Base-by-base conservation (phyloP, 2,797 vertebrate genomes). In the Eulemur rubriventer region DNA sequence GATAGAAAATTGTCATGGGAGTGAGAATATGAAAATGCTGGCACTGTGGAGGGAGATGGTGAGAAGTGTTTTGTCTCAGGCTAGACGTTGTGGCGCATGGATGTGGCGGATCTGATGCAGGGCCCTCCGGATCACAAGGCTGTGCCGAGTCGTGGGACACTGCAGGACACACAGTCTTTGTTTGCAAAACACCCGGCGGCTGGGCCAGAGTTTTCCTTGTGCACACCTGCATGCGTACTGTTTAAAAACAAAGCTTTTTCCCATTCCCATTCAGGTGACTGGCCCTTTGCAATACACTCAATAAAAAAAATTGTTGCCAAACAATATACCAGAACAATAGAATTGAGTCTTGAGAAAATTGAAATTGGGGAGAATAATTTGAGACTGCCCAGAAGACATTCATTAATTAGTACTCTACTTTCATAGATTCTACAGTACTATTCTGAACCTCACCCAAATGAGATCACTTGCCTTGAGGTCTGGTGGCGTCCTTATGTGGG, bases 381-480 rank as follows among this genome's bases (percentile, higher is more conserved):
- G 20, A 48, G 67, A 81, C 4, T 94, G 20, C 50, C 69, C 63
- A 70, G 82, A 97, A 73, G 89, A 88, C 65, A 84, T 59, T 24
- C 61, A 84, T 59, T 24, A 35, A 80, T 7, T 38, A 30, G n/a
- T 1, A 0, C 2, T 48, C 59, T 35, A 17, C 35, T 65, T 63
- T 86, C 61, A 81, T 20, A 79, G 9, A 69, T 59, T 91, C 7
- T 55, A 26, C 0, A 14, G 41, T 43, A 65, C 59, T 65, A 30
- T 89, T 94, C 75, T 20, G 26, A 90, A 87, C 16, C 17, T 82
- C 80, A 9, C 22, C 28, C 18, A 52, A 16, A 22, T 55, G 83
- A 76, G 7, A 94, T 57, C 50, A 1, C 50, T 76, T 61, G 43
- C 55, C 1, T 0, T 17, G 33, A 73, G 18, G 22, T 76, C 73